Conservation (phyloP, 2,113 vertebrate species). For the Gadus chalcogrammus region DNA sequence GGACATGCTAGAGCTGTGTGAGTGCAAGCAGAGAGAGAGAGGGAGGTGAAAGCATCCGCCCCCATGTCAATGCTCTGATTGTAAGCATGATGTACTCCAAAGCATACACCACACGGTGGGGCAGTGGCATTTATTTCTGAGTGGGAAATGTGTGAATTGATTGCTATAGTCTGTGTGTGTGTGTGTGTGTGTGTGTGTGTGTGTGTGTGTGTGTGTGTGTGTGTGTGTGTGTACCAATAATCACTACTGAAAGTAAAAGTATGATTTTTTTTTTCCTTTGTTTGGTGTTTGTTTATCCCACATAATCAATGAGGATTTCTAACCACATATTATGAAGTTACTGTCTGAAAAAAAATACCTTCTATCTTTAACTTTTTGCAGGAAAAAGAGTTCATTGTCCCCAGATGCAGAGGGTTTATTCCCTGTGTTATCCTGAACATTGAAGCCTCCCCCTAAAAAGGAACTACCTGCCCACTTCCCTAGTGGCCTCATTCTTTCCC, state of each 20-base stretch:
- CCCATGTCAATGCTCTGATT: constrained; percentile 47
- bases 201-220: constrained; percentile 18
- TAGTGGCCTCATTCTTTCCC: neutral
- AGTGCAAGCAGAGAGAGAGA: constrained; percentile 27
- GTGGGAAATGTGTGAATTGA: constrained; percentile 28
- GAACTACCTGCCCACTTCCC: neutral
- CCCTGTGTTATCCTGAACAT: neutral
- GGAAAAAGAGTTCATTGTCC: neutral
- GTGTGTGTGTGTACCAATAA: constrained; percentile 16
- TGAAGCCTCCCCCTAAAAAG: neutral
- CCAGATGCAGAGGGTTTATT: neutral
- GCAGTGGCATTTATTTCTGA: constrained; percentile 58
- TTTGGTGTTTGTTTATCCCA: too few species aligned
- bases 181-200: constrained; percentile 28
- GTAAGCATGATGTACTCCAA: constrained; percentile 58
- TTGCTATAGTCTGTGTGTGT: constrained; percentile 26
- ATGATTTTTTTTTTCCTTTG: too few species aligned
- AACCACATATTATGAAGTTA: too few species aligned
- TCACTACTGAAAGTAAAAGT: neutral
- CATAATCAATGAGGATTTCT: too few species aligned
- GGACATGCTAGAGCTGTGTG: constrained; percentile 37
- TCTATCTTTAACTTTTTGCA: neutral
- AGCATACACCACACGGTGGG: constrained; percentile 65
- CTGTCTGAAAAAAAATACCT: neutral
- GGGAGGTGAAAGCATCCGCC: constrained; percentile 22